Evolutionary conservation across 2,797 vertebrate genomes (phyloP), one percentile per base, ranked within the genome.

Genomic region (Chaunax sp.): DNA sequence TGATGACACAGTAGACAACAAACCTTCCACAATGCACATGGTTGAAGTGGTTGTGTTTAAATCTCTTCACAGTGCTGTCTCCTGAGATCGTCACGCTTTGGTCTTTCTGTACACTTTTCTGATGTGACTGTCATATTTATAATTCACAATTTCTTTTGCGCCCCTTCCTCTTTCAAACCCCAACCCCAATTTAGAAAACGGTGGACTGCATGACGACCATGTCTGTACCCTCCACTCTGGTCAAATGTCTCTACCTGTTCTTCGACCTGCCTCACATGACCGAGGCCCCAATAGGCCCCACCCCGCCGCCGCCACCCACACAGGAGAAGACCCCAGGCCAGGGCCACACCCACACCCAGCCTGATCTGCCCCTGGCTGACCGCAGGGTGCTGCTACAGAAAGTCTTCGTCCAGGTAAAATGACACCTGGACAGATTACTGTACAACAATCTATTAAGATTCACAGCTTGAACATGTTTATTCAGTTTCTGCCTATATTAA

Each of bases 171-270:
- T 35, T 49, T 67, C 20, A 11, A 41, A 18, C 6, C 13, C 40
- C 14, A 3, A 40, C 22, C 14, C 69, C 1, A 22, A 12, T 5
- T 84, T 75, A 99, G 98, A 99, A 99, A 98, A 98, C 98, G 0
- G 97, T 99, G 94, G 98, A 99, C 95, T 99, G 97, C 94, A 99
- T 99, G 98, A 99, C 98, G 41, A 99, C 98, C 54, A 99, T 99
- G 98, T 99, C 98, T 0, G 96, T 99, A 55, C 97, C 98, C 83
- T 99, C 97, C 92, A 99, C 98, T 0, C 94, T 99, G 91, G 98
- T 99, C 70, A 99, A 99, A 93, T 99, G 98, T 85, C 95, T 99
- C 1, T 99, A 99, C 93, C 94, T 99, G 92, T 99, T 99, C 94
- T 99, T 99, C 77, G 98, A 99, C 95, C 95, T 99, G 89, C 98